These are phyloP conservation scores for Oryctolagus cuniculus DNA, from an alignment of 2,113 vertebrate species.

Conservation along the genomic window mOryCun1.1 NC_091436.1:82500501-82501000, in stretches of 20 bases:
- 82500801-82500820: conserved; percentile 75
- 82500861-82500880: conserved; percentile 71
- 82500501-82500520: conserved; percentile 70
- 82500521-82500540: conserved; percentile 73
- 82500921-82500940: conserved; percentile 52
- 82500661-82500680: conserved; percentile 81
- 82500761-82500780: conserved; percentile 71
- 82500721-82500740: conserved; percentile 69
- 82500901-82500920: conserved; percentile 62
- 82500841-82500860: conserved; percentile 72
- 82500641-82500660: conserved; percentile 76
- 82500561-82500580: conserved; percentile 77
- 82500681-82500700: conserved; percentile 83
- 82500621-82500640: conserved; percentile 79
- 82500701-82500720: conserved; percentile 74
- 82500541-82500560: conserved; percentile 71
- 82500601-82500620: conserved; percentile 81
- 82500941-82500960: conserved; percentile 59
- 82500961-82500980: conserved; percentile 67
- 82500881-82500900: conserved; percentile 71
- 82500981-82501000: conserved; percentile 54
- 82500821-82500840: conserved; percentile 76
- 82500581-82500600: conserved; percentile 15
- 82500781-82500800: conserved; percentile 72
- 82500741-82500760: conserved; percentile 76